Evolutionary conservation across 1,140 invertebrate species (phyloP).

Genomic region (Watersipora subatra): DNA sequence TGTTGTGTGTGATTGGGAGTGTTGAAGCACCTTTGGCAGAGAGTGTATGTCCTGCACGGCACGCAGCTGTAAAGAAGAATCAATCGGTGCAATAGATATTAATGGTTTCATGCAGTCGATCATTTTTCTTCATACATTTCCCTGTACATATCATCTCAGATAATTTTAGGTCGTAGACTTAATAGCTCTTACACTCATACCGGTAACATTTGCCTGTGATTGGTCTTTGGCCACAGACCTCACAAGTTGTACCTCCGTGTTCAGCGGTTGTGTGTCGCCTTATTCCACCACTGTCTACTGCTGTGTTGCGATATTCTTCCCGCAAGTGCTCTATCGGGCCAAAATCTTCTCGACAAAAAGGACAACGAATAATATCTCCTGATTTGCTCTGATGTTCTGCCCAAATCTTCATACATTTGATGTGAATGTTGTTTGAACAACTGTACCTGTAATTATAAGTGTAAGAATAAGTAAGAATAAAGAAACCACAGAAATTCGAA

Average conservation of each 20-base stretch:
- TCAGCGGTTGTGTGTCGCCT: conserved; percentile 8
- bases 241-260: conserved; percentile 24
- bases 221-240: conserved; percentile 26
- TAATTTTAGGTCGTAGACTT: too few species aligned
- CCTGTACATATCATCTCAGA: too few species aligned
- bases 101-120: too few species aligned
- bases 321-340: conserved; percentile 32
- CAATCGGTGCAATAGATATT: too few species aligned
- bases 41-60: conserved; percentile 23
- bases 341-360: conserved; percentile 40
- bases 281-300: conserved; percentile 11
- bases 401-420: conserved; percentile 41
- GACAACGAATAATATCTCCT: conserved; percentile 35
- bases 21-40: conserved; percentile 39
- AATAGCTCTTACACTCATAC: conserved; percentile 16
- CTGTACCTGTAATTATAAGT: conserved; percentile 24
- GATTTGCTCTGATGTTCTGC: conserved; percentile 36
- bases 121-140: too few species aligned
- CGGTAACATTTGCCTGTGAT: conserved; percentile 41
- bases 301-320: conserved; percentile 28
- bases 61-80: conserved; percentile 19
- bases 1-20: conserved; percentile 33
- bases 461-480: too few species aligned
- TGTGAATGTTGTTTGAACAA: conserved; percentile 41
- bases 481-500: too few species aligned